Evolutionary conservation across 1,140 invertebrate genomes (phyloP).

Genomic region (Drepana arcuata): DNA sequence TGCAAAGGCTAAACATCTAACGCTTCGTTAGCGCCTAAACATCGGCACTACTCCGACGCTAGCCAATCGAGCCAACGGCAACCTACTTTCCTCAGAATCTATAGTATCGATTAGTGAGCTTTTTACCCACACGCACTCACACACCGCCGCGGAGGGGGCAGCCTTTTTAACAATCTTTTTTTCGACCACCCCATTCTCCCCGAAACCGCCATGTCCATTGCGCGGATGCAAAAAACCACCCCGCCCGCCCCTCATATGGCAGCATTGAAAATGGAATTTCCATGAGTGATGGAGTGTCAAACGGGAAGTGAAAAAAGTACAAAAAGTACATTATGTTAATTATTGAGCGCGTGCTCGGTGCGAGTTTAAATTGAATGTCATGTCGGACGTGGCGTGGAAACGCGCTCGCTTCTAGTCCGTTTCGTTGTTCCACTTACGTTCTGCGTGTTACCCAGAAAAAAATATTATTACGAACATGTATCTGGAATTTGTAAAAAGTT

Average conservation of each 20-base stretch:
- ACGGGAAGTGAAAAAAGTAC: constrained; percentile 68
- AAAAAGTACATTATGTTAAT: constrained; percentile 71
- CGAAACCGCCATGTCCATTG: constrained; percentile 66
- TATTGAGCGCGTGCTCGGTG: constrained; percentile 55
- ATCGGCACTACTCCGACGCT: constrained; percentile 32
- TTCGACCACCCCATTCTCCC: constrained; percentile 56
- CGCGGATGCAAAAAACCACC: constrained; percentile 68
- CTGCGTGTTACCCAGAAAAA: too few relatives aligned
- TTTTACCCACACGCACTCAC: constrained; percentile 64
- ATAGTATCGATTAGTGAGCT: constrained; percentile 69
- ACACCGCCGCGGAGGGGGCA: constrained; percentile 55
- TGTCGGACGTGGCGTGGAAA: constrained; percentile 31
- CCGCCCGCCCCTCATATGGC: constrained; percentile 53
- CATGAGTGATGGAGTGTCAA: constrained; percentile 72
- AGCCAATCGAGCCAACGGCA: constrained; percentile 50
- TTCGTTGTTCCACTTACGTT: constrained; percentile 1
- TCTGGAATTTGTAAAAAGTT: too few relatives aligned
- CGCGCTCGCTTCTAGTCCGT: constrained; percentile 19
- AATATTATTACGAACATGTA: too few relatives aligned
- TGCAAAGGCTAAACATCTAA: constrained; percentile 60
- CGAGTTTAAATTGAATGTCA: constrained; percentile 65
- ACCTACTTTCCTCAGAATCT: constrained; percentile 68
- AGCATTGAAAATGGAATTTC: constrained; percentile 71
- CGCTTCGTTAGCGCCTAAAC: constrained; percentile 62
- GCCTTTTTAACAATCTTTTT: constrained; percentile 71